Evolutionary conservation across 2,797 vertebrate genomes (phyloP), one percentile per base, ranked within the genome.

Genomic region (Halcyon smyrnensis): DNA sequence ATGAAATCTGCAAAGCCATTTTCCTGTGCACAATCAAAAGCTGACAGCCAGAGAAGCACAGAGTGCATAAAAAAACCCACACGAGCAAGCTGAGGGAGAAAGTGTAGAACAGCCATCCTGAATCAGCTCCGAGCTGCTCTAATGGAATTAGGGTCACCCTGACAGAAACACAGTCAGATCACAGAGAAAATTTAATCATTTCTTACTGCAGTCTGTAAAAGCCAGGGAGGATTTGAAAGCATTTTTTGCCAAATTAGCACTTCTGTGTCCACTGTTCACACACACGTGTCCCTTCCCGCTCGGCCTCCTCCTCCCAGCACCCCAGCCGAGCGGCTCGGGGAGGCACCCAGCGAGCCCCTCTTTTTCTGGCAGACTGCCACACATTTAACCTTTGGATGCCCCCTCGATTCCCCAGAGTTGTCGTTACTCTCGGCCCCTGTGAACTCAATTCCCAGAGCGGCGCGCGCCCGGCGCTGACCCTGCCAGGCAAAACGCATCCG

Each of bases 61-160:
- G 75, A 93, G 69, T 43, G 57, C 60, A 57, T 65, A 76, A 81
- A 93, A 91, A 88, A 94, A 65, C 6, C 8, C 65, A 71, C 84
- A 96, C 60, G 84, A 93, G 95, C 75, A 95, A 96, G 89, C 96
- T 70, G 91, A 95, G 79, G 79, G 60, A 94, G 82, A 92, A 95
- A 74, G 95, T 87, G 90, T 95, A 96, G 87, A 96, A 95, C 94
- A 97, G 96, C 93, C 89, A 97, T 82, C 94, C 93, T 91, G 95
- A 97, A 97, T 97, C 93, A 95, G 91, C 96, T 96, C 90, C 0
- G 84, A 95, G 97, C 95, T 95, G 64, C 95, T 97, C 93, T 98
- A 99, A 98, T 98, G 98, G 98, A 98, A 98, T 98, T 98, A 98
- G 98, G 98, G 98, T 98, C 98, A 98, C 98, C 97, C 98, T 97